Base-by-base conservation (phyloP, 2,113 vertebrate genomes). In the Mobula hypostoma region DNA sequence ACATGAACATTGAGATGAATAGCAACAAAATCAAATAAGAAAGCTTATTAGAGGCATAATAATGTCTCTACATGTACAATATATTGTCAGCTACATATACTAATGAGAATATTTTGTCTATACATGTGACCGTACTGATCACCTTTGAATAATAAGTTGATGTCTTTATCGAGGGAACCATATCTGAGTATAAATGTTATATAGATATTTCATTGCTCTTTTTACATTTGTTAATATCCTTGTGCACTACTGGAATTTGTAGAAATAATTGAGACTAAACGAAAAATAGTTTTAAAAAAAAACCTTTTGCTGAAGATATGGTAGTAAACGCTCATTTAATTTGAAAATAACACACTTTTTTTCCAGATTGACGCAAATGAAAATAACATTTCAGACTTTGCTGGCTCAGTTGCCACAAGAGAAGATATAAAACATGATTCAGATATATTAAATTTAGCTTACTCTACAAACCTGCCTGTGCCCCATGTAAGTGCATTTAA, bases 81-180 rank as follows among this genome's bases (percentile, higher is more conserved):
- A 85, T 58, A 27, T 82, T 21, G 48, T 61, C 58, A 88, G 29
- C 85, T 63, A 14, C n/a, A 88, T 32, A 32, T 66, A 9, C 5
- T 14, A 15, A 14, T 78, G 85, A 88, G 63, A 88, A 63, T 61
- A 29, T 63, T 88, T 0, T n/a, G 61, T 79, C 94, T 95, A 63
- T n/a, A 72, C 7, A 21, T 94, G 0, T 94, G 93, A 87, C 7
- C 68, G 3, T 12, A 0, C 0, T 15, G 4, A 74, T 29, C 5
- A 29, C 58, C 61, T 7, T 24, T 61, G 66, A 90, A 63, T 90
- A 61, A 66, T n/a, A 90, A 36, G 61, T 90, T 90, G 61, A 88
- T n/a, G n/a, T 7, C 61, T 88, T 63, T 14, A 61, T 88, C 11
- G 15, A 29, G 11, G 27, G 24, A 85, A 11, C 15, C 9, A 80